Percentiles rank a stretch among this genome's conserved stretches.
These are phyloP conservation scores for Ectemnius continuus DNA, from an alignment of 2,888 invertebrate species.

Conservation along the genomic window DNA sequence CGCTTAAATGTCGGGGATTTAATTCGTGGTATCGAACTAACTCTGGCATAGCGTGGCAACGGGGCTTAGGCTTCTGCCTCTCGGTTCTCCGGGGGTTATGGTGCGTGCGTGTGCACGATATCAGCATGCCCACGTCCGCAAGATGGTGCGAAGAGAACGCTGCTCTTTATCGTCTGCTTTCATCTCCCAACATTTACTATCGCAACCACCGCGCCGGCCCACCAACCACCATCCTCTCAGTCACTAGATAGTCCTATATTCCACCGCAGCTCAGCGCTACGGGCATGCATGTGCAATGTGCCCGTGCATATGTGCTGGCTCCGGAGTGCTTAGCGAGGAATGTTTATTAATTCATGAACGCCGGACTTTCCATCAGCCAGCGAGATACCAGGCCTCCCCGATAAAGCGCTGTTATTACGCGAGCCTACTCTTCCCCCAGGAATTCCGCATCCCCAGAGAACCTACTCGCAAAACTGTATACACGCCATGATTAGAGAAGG, in stretches of 20 bases:
- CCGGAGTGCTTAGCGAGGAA: slow-evolving; percentile 9
- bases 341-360: slow-evolving; percentile 39
- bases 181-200: slow-evolving; percentile 21
- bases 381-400: background rate
- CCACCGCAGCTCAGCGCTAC: too few species aligned
- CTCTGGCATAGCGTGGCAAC: slow-evolving; percentile 20
- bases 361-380: slow-evolving; percentile 24
- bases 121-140: background rate
- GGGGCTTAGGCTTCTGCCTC: background rate
- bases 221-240: background rate
- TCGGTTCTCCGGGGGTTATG: background rate
- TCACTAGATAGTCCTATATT: background rate
- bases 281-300: background rate
- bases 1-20: slow-evolving; percentile 35
- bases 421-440: too few species aligned
- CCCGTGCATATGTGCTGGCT: background rate
- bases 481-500: too few species aligned
- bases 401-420: too few species aligned
- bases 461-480: too few species aligned
- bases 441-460: too few species aligned
- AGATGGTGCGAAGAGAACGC: slow-evolving; percentile 33
- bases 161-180: slow-evolving; percentile 23
- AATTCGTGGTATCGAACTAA: slow-evolving; percentile 43
- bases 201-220: slow-evolving; percentile 16
- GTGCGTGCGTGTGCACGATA: slow-evolving; percentile 21